Conservation (phyloP, 1,140 invertebrate genomes). For the Macrocentrus cingulum region DNA sequence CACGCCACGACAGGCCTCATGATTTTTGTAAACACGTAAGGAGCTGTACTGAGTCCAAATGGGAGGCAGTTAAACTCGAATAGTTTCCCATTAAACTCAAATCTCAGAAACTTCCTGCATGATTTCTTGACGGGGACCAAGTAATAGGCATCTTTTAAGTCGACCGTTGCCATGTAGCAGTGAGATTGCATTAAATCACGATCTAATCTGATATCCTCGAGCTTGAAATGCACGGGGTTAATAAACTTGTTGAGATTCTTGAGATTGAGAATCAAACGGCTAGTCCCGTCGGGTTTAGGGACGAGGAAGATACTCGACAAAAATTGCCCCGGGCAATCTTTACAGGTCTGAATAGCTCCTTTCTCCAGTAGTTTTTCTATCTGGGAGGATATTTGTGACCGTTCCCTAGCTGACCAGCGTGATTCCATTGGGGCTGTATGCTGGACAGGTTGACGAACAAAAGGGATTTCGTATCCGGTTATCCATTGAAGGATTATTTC, state of each 20-base stretch:
- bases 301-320: slow-evolving; percentile 1
- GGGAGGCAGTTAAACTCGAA: slow-evolving; percentile 8
- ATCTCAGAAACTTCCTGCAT: slow-evolving; percentile 1
- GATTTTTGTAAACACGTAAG: slow-evolving; percentile 12
- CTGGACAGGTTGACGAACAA: not conserved
- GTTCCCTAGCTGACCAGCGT: not conserved
- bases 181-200: not conserved
- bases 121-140: not conserved
- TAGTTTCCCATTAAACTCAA: not conserved
- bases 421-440: not conserved
- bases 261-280: slow-evolving; percentile 2
- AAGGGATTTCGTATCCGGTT: slow-evolving; percentile 19
- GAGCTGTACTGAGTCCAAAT: slow-evolving; percentile 7
- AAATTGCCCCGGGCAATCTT: slow-evolving; percentile 2
- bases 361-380: not conserved
- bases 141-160: slow-evolving; percentile 3
- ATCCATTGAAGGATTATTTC: slow-evolving; percentile 10
- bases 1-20: slow-evolving; percentile 1
- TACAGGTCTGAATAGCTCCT: not conserved
- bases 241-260: slow-evolving; percentile 11
- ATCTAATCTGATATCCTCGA: slow-evolving; percentile 1
- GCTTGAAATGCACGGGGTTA: slow-evolving; percentile 1
- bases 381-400: not conserved
- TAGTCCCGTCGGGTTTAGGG: slow-evolving; percentile 4
- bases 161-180: not conserved